Evolutionary conservation across 1,140 invertebrate species (phyloP), one percentile per base, ranked within the genome.

Genomic region (Chionoecetes opilio): DNA sequence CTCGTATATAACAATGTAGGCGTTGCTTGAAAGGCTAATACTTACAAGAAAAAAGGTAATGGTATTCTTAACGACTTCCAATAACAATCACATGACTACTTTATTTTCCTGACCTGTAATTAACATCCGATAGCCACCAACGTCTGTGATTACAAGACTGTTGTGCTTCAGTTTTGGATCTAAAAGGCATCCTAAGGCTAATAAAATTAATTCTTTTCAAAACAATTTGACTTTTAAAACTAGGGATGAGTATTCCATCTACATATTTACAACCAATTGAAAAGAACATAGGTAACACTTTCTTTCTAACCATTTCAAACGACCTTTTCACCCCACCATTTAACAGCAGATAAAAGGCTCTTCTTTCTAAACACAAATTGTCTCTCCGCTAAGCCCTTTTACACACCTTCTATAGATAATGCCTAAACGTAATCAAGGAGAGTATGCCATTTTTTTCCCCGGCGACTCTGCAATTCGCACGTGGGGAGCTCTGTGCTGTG

Each of bases 361-460:
- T 91, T 91, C 31, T 75, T 75, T 34, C 89, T 32, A 35, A 38
- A 91, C 89, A 35, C 32, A n/a, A 91, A 91, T 75, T 29, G 89
- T 29, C 89, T 91, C 75, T 35, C 89, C 89, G 53, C 46, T 91
- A 75, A 34, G 46, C 89, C 86, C 46, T 32, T 75, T 91, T 91
- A 91, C 89, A 75, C 46, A 75, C 29, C 89, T 38, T 75, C 89
- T 75, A 91, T 91, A 91, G 89, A 75, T 75, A 91, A 91, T 91
- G 89, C 53, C 63, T 91, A 46, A 46, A 29, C 63, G 89, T 91
- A 91, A 91, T 91, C 89, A 91, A 35, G 89, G 46, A 91, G 89
- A 91, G 89, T 91, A 38, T 75, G 89, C 32, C 89, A 91, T 91
- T 91, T 91, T 91, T 91, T 53, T 75, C 29, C 89, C 89, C 89